Base-by-base conservation (phyloP, 1,140 invertebrate genomes). In the Saccostrea glomerata region DNA sequence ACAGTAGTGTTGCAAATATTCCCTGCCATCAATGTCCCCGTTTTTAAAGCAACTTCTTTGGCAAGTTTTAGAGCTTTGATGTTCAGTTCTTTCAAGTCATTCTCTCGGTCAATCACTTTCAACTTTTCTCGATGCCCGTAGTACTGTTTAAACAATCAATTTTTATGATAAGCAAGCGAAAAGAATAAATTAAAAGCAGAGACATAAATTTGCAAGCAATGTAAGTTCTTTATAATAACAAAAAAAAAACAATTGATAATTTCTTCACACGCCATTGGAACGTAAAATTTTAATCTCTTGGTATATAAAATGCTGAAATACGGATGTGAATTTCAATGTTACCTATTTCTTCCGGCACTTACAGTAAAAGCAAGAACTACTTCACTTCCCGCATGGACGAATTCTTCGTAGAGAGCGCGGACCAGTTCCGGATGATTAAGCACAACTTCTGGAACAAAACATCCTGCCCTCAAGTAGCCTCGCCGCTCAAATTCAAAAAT, bases 101-200 rank as follows among this genome's bases (percentile, higher is more conserved):
- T 82, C 86, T 94, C 93, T 17, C 92, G 84, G 0, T 92, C 92
- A 40, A 93, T 91, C 1, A 92, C 15, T 23, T 88, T 87, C 25
- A 94, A 84, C 77, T 93, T 93, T 60, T 92, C 90, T n/a, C 92
- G 87, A 85, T 94, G 92, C 20, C 89, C 93, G 84, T 94, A 94
- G 87, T 94, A 94, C 93, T 93, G 13, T 20, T 25, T 9, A 47
- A 30, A 23, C n/a, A 36, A 60, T 63, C 23, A 63, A 85, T 0
- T 36, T 36, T 36, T 36, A 36, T 36, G 2, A 36, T 36, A 36
- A 36, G 30, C 30, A 36, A 36, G 30, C 0, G 30, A 36, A 2
- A 36, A 36, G 30, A 36, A 36, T 2, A 36, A 36, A 36, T 36
- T 36, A 36, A 36, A 36, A 0, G 30, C 2, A 36, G 30, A 1